A percentile compares a stretch with the other conserved stretches of the same genome.
These are phyloP conservation scores for Homarus americanus DNA, from an alignment of 1,140 invertebrate species.

Conservation along the genomic window DNA sequence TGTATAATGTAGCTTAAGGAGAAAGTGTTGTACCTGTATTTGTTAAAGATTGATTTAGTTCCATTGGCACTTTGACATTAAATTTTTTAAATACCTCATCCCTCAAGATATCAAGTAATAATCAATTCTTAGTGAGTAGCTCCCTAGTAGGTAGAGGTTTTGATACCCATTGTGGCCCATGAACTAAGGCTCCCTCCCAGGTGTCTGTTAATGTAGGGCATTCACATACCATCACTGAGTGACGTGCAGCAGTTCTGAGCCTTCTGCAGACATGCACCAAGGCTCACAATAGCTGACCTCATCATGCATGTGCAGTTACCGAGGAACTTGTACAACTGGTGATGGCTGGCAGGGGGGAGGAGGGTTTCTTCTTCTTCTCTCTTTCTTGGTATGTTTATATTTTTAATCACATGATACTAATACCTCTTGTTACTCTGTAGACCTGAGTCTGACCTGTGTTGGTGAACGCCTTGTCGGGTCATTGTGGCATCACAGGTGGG, in stretches of 20 bases:
- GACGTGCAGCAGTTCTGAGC: constrained; percentile 49
- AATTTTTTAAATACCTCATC: not conserved
- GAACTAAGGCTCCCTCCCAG: constrained; percentile 65
- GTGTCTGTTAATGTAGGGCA: constrained; percentile 71
- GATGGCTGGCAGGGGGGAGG: constrained; percentile 19
- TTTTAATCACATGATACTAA: constrained; percentile 14
- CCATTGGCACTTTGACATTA: constrained; percentile 18
- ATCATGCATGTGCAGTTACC: constrained; percentile 55
- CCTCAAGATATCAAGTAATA: not conserved
- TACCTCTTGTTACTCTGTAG: constrained; percentile 46
- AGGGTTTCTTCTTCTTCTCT: constrained; percentile 1
- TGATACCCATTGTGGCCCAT: constrained; percentile 42
- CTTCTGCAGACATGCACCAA: constrained; percentile 27
- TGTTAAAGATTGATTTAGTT: not conserved
- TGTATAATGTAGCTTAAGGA: not conserved
- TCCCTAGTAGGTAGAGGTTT: constrained; percentile 18
- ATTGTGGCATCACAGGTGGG: constrained; percentile 47
- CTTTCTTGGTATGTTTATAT: not conserved
- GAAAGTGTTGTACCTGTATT: not conserved
- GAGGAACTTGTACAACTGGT: constrained; percentile 51
- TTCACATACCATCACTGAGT: constrained; percentile 40
- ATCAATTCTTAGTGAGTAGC: not conserved
- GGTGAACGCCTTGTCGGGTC: not conserved
- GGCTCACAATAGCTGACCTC: constrained; percentile 41
- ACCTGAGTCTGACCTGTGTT: constrained; percentile 38